Base-by-base conservation (phyloP, 2,113 vertebrate genomes). In the Sander lucioperca region DNA sequence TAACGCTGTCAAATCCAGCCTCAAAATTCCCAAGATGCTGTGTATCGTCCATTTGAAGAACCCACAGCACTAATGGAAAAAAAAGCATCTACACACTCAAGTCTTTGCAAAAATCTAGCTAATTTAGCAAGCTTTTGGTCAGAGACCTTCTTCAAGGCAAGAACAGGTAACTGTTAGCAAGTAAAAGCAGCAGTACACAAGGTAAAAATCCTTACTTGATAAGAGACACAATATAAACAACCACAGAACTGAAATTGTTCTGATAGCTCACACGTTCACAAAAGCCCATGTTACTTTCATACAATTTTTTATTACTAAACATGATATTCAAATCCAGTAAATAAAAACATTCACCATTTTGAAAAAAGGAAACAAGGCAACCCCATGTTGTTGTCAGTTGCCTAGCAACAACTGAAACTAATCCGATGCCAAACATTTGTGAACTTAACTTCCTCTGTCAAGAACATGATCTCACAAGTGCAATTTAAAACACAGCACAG, bases 21-120 rank as follows among this genome's bases (percentile, higher is more conserved):
- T 71, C 33, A 36, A 69, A 79, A 90, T 91, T 86, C 79, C 70
- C 86, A 86, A 88, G 90, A 84, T 68, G 63, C 50, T 63, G 58
- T 23, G 39, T 39, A 21, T 43, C 56, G 39, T 10, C 39, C 39
- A 39, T 10, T 39, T 39, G 9, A 39, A 43, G 10, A 43, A 11
- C 39, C 39, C 39, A 43, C 10, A 43, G 39, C 10, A 43, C 39
- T 43, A 43, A 10, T 11, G 9, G 9, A 1, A 11, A 43, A 39
- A 30, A 39, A 39, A 11, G 9, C 36, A 39, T 39, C 7, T 39
- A 9, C 36, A 39, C 36, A 9, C 36, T 39, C 36, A 43, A 43
- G 39, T 43, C 9, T 43, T 43, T 43, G 39, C 39, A 43, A 11
- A 43, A 11, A 11, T 43, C 39, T 43, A 43, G 39, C 11, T 43